A percentile compares a stretch with the other conserved stretches of the same genome.
Evolutionary conservation across 2,113 vertebrate genomes (phyloP).

Genomic region (Galeopterus variegatus): DNA sequence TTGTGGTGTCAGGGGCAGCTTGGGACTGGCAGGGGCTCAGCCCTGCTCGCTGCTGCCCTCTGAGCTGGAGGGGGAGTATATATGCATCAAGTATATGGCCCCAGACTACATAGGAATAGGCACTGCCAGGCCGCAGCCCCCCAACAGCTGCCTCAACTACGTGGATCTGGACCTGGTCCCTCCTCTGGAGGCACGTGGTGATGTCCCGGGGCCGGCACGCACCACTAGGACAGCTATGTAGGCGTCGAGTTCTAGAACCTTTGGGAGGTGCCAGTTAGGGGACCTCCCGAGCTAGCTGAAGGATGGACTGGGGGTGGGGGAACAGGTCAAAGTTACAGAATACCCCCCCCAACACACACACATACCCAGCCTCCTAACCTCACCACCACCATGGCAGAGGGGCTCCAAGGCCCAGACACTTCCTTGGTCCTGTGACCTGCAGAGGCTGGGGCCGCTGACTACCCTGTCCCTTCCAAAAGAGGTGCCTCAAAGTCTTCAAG

Average conservation of each 20-base stretch:
- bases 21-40: slow-evolving; percentile 46
- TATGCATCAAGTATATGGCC: slow-evolving; percentile 88
- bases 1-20: neutral
- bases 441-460: neutral
- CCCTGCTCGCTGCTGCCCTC: slow-evolving; percentile 39
- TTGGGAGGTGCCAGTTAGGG: slow-evolving; percentile 85
- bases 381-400: accelerated
- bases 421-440: neutral
- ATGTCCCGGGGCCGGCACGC: neutral
- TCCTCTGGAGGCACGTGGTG: accelerated
- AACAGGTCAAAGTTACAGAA: neutral
- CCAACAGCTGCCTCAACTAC: slow-evolving; percentile 89
- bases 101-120: neutral
- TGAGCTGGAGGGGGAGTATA: slow-evolving; percentile 90
- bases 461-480: neutral
- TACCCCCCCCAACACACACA: no score
- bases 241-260: slow-evolving; percentile 93
- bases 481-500: neutral
- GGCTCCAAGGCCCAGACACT: neutral
- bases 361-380: neutral
- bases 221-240: slow-evolving; percentile 89
- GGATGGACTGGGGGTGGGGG: neutral
- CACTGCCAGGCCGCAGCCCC: slow-evolving; percentile 68
- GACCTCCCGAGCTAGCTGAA: neutral
- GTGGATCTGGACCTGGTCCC: slow-evolving; percentile 90